Base-by-base conservation (phyloP, 2,797 vertebrate species). In the Etheostoma perlongum region DNA sequence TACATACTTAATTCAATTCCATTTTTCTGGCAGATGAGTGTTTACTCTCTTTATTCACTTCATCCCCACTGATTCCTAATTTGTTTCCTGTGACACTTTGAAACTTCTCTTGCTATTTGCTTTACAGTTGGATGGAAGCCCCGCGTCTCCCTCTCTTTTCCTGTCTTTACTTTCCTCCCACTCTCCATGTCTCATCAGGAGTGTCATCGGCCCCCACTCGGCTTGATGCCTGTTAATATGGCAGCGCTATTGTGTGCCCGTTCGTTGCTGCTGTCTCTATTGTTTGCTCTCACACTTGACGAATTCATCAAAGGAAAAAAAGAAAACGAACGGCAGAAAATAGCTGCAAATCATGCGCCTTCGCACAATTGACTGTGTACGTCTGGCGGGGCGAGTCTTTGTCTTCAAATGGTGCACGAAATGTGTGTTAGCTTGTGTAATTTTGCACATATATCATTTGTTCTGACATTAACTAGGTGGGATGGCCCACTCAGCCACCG, bases 181-280 rank as follows among this genome's bases (percentile, higher is more conserved):
- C 87, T 85, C 79, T 42, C 71, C 77, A 36, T 66, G 84, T 90
- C 88, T 87, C 91, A 87, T 89, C 86, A 84, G 76, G 78, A 83
- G 84, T 84, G 88, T 89, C 89, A 81, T 88, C 89, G 80, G 76
- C 82, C 78, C 81, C 88, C 89, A 71, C 89, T 85, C 85, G 18
- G 79, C 70, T 47, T 89, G 90, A 91, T 81, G 86, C 83, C 89
- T 80, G 90, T 88, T 92, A 90, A 92, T 90, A 85, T 86, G 91
- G 88, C 90, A 83, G 81, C 59, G 65, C 76, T 66, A 88, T 91
- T 89, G 87, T 90, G 81, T 85, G 76, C 85, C 74, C 63, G 59
- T 72, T 88, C 62, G 69, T 79, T 74, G 84, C 88, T 76, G 76
- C 85, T 69, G 89, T 90, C 91, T 85, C 85, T 76, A 87, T 92